Percentiles rank a stretch among this genome's conserved stretches.
phyloP scores from a whole-genome alignment of 2,888 invertebrate species.

The Salticus scenicus region DNA sequence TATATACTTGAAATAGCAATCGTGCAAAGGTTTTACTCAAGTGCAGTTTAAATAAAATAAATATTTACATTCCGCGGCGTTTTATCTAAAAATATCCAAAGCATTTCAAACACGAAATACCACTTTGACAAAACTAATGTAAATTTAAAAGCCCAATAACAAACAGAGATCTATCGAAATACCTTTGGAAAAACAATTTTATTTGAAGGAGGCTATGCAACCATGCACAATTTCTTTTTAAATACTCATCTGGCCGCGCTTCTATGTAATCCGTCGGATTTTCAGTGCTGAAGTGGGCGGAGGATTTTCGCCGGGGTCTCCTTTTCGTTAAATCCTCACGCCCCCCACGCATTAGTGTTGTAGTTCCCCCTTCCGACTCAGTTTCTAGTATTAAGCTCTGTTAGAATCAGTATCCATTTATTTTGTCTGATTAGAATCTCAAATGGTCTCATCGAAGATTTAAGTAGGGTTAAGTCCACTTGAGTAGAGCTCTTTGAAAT shows the following conservation, averaged over 20 bases:
- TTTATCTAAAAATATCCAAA: too few relatives aligned
- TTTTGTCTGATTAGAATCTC: slow-evolving; percentile 18
- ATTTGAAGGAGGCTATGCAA: not conserved
- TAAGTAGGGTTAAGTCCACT: slow-evolving; percentile 44
- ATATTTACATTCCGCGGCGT: too few relatives aligned
- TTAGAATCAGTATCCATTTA: slow-evolving; percentile 31
- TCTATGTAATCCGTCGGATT: slow-evolving; percentile 42
- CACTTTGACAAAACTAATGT: not conserved
- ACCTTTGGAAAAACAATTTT: not conserved
- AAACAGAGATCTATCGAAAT: not conserved
- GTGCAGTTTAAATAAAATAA: too few relatives aligned
- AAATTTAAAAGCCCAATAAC: not conserved
- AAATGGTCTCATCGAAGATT: slow-evolving; percentile 16
- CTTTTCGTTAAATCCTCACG: not conserved
- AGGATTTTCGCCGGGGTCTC: slow-evolving; percentile 22
- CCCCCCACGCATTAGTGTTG: slow-evolving; percentile 14
- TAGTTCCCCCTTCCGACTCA: slow-evolving; percentile 15
- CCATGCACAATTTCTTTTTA: slow-evolving; percentile 14
- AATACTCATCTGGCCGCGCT: slow-evolving; percentile 11
- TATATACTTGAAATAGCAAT: too few relatives aligned
- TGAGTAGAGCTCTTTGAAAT: slow-evolving; percentile 11
- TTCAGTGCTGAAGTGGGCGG: slow-evolving; percentile 50
- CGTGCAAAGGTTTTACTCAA: too few relatives aligned
- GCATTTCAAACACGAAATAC: too few relatives aligned
- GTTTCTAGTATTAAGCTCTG: slow-evolving; percentile 36